Evolutionary conservation across 2,797 vertebrate genomes (phyloP).

Genomic region (Artibeus jamaicensis): DNA sequence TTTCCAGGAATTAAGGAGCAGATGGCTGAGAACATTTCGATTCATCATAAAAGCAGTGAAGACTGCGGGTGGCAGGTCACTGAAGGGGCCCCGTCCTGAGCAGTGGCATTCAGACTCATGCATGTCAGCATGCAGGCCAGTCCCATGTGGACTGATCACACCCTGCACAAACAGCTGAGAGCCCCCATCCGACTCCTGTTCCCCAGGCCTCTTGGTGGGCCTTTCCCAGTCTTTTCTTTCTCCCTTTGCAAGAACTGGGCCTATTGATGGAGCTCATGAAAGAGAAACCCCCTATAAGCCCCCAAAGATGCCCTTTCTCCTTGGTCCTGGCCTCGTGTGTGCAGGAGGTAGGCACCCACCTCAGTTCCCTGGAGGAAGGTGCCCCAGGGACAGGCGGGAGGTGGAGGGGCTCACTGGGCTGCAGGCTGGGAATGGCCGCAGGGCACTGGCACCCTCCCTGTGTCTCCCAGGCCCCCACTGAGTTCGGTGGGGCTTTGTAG

Average conservation of each 20-base stretch:
- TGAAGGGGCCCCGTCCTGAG: background rate
- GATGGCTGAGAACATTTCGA: background rate
- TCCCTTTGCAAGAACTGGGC: background rate
- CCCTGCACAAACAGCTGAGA: background rate
- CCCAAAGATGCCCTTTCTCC: background rate
- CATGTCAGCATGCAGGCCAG: fast-evolving
- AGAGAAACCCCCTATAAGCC: background rate
- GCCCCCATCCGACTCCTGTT: background rate
- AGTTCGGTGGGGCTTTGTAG: conserved; percentile 74
- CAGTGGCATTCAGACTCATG: background rate
- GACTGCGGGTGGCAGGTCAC: background rate
- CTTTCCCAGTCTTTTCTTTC: background rate
- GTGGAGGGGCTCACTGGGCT: background rate
- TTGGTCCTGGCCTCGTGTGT: background rate
- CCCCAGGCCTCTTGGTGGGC: background rate
- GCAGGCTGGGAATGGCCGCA: conserved; percentile 77
- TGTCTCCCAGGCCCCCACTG: conserved; percentile 78
- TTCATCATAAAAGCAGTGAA: background rate
- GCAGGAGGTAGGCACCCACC: background rate
- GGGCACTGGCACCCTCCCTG: conserved; percentile 77
- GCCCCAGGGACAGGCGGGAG: background rate
- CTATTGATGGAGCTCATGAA: background rate
- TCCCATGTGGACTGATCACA: too few relatives aligned
- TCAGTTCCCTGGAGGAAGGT: background rate
- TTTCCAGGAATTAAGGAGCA: background rate